Base-by-base conservation (phyloP, 2,113 vertebrate genomes). In the Notothenia coriiceps region DNA sequence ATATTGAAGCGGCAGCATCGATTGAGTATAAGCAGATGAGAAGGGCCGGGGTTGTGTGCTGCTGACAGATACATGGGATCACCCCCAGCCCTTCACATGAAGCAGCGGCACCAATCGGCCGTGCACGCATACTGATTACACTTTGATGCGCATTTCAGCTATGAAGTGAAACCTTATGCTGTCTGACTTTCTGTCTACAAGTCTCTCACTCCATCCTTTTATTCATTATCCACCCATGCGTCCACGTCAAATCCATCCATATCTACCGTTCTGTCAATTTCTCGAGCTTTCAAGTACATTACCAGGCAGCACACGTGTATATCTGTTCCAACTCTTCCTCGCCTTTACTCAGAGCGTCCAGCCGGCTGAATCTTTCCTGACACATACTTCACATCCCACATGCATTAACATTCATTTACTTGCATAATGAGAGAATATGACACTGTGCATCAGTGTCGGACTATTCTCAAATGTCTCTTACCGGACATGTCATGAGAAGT, bases 11-110 rank as follows among this genome's bases (percentile, higher is more conserved):
- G 13, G 47, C n/a, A 14, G 62, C 79, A 85, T 84, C 77, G 87
- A 89, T 72, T 70, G 67, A 78, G 52, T 74, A 47, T 64, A 64
- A 78, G 75, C 62, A 80, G 80, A 86, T 79, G 78, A 68, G 70
- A 82, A 70, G 68, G 64, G 75, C 67, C 55, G 8, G 50, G 33
- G 68, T 61, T 9, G n/a, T 22, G 59, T 59, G 52, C 56, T 52
- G 44, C 72, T 75, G 86, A 77, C 77, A 85, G 77, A 81, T 77
- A 57, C 80, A 59, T 25, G 49, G 65, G 17, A 78, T 73, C 14
- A 50, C 77, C 87, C 22, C 50, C 65, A 83, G 79, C 70, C 15
- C 54, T 83, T 79, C 79, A 81, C 69, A 54, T 80, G 60, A 22
- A 82, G 77, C 75, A 66, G 65, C 61, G 64, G 54, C 57, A 59